Evolutionary conservation across 2,113 vertebrate genomes (phyloP), one percentile per base, ranked within the genome.

Genomic region (Pluvialis apricaria): DNA sequence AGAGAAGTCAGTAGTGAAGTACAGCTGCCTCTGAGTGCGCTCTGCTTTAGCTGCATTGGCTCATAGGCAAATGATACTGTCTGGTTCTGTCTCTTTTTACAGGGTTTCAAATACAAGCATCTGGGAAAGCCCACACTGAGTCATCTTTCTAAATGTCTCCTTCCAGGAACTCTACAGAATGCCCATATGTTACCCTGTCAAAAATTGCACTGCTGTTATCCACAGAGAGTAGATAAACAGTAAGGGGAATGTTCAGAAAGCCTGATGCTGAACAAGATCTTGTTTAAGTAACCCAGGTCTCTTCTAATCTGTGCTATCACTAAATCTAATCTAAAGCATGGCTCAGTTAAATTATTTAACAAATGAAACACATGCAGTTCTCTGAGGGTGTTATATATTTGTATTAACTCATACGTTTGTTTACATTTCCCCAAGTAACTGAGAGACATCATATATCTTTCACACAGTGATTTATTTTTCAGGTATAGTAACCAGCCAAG

Each of bases 41-140:
- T 15, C 85, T 47, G 52, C 68, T 85, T 88, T 79, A 92, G 82
- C 65, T 87, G 70, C 70, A 7, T 15, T 79, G 82, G 69, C 61
- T 94, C 55, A 81, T 9, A 69, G 69, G 65, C 82, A 78, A 94
- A 62, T 61, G 52, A 40, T 31, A 66, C 73, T 87, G 45, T 76
- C 80, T 83, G 44, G 11, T 88, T 71, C 78, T 92, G 88, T 66
- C 82, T 51, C 61, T 93, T 96, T 93, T 92, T 7, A 38, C 75
- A 90, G 49, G 42, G 93, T 92, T 95, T 88, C 47, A 4, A 82
- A 95, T 66, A 88, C 1, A 10, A 88, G 93, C 91, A 96, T 45
- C 88, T 96, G 94, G 93, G 79, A 90, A 95, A 96, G 52, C 82
- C 93, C 75, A 2, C 82, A 79, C 57, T 94, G 93, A 92, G 79